Conservation (phyloP, 2,888 invertebrate genomes). For the Rotaria macrura region DNA sequence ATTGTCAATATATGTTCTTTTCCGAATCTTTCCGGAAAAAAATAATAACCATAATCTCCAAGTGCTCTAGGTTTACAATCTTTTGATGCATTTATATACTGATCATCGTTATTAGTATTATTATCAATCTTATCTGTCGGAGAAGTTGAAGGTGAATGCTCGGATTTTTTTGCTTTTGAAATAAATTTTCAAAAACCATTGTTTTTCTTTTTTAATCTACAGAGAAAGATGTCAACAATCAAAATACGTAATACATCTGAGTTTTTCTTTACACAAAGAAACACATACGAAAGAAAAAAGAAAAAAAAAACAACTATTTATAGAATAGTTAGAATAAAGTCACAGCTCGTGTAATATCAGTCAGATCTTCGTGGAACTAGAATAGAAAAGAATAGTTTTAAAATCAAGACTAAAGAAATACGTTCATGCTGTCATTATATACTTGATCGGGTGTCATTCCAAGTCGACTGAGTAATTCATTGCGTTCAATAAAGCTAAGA, state of each 20-base stretch:
- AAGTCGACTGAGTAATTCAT: slow-evolving; percentile 84
- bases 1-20: background rate
- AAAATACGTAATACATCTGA: background rate
- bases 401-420: background rate
- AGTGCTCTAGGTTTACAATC: slow-evolving; percentile 20
- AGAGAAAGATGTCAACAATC: background rate
- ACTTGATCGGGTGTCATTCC: slow-evolving; percentile 76
- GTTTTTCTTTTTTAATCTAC: background rate
- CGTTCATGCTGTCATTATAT: slow-evolving; percentile 37
- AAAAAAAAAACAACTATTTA: slow-evolving; percentile 3
- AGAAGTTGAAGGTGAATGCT: background rate
- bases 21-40: slow-evolving; percentile 36
- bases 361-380: slow-evolving; percentile 6
- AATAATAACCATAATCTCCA: slow-evolving; percentile 37
- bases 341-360: background rate
- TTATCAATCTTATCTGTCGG: background rate
- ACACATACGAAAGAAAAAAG: no score
- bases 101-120: background rate
- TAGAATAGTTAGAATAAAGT: slow-evolving; percentile 9
- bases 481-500: slow-evolving; percentile 69
- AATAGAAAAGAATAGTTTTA: background rate
- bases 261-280: background rate
- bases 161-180: background rate
- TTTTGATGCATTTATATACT: slow-evolving; percentile 27
- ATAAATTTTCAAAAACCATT: slow-evolving; percentile 6